These are phyloP conservation scores for Pherbina coryleti DNA, from an alignment of 2,888 invertebrate genomes.

Conservation along the genomic window DNA sequence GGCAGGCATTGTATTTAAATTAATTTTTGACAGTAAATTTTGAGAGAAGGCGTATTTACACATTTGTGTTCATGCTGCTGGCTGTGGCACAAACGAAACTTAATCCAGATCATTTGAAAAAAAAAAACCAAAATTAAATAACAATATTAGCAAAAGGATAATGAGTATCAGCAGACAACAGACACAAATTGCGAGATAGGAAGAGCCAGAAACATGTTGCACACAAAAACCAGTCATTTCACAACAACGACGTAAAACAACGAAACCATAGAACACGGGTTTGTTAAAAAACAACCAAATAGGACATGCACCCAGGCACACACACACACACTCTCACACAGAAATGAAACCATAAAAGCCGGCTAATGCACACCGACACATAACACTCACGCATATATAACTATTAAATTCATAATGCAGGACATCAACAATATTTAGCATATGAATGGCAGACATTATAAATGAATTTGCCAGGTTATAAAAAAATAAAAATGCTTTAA, in stretches of 20 bases:
- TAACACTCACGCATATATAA: not conserved
- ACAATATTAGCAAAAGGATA: constrained; percentile 13
- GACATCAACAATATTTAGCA: constrained; percentile 20
- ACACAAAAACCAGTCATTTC: not conserved
- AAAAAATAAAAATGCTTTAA: not conserved
- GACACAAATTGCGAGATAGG: not conserved
- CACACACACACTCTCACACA: not conserved
- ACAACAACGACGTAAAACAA: too few species aligned
- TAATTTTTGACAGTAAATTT: too few species aligned
- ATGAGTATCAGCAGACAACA: not conserved
- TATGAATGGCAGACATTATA: constrained; percentile 8
- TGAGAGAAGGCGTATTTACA: too few species aligned
- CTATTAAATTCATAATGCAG: not conserved
- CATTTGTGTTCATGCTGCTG: too few species aligned
- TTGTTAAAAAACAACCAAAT: not conserved
- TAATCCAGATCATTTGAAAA: constrained; percentile 5
- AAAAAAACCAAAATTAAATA: not conserved
- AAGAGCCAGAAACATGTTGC: not conserved
- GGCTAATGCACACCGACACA: not conserved
- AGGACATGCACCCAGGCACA: not conserved
- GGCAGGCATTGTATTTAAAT: too few species aligned
- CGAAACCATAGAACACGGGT: too few species aligned
- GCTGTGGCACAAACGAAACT: not conserved
- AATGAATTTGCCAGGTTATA: not conserved
- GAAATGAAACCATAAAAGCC: not conserved